phyloP scores from a whole-genome alignment of 2,888 invertebrate species.

The Callosobruchus maculatus region DNA sequence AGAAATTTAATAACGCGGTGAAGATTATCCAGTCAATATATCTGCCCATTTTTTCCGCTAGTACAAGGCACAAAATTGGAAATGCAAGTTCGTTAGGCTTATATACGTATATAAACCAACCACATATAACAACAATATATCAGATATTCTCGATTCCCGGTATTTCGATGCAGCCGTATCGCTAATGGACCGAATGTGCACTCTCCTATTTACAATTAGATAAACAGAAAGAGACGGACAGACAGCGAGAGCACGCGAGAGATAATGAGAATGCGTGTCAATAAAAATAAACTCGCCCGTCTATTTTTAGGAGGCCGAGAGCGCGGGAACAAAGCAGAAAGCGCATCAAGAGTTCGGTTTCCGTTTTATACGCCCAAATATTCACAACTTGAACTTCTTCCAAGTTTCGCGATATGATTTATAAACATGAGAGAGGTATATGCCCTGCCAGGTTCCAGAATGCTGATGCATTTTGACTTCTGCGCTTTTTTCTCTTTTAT shows the following conservation, averaged over 20 bases:
- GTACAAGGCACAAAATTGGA: too few species aligned
- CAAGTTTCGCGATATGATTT: background rate
- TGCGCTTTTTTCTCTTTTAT: too few species aligned
- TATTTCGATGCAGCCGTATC: background rate
- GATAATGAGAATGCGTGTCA: background rate
- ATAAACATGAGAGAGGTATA: background rate
- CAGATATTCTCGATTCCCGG: background rate
- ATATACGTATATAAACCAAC: too few species aligned
- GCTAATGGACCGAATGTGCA: background rate
- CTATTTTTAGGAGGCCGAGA: background rate
- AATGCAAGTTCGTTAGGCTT: too few species aligned
- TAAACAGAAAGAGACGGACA: background rate
- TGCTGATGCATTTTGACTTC: too few species aligned
- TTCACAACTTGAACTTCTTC: background rate
- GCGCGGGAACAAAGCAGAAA: background rate
- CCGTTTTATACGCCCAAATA: background rate
- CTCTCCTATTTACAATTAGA: background rate
- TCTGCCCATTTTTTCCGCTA: too few species aligned
- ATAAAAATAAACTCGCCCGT: background rate
- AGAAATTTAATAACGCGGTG: too few species aligned
- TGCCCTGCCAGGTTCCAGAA: background rate
- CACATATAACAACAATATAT: background rate
- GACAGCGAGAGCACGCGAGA: background rate
- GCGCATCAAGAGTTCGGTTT: background rate
- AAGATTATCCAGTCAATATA: too few species aligned